These are phyloP conservation scores for Trochalopteron elliotii DNA, from an alignment of 2,113 vertebrate genomes.

Conservation along the genomic window DNA sequence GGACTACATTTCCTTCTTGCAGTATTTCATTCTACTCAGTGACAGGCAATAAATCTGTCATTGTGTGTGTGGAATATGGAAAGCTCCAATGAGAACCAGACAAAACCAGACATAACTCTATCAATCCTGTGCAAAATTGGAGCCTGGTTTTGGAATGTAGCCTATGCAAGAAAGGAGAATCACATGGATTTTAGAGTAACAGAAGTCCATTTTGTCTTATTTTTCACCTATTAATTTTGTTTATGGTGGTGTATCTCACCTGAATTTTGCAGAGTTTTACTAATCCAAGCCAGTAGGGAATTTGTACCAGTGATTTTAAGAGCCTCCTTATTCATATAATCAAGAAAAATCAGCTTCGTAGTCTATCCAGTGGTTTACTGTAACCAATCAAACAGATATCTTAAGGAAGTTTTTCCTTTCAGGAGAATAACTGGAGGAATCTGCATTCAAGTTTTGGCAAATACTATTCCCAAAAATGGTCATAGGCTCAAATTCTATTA, in stretches of 20 bases:
- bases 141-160: background rate
- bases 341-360: background rate
- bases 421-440: background rate
- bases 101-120: background rate
- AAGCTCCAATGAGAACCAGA: background rate
- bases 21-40: background rate
- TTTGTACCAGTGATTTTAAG: background rate
- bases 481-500: background rate
- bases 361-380: background rate
- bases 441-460: background rate
- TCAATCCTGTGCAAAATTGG: background rate
- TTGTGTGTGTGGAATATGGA: background rate
- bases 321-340: background rate
- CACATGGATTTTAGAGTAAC: background rate
- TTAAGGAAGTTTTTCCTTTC: background rate
- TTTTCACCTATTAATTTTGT: background rate
- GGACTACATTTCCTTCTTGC: background rate
- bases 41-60: background rate
- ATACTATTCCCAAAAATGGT: background rate
- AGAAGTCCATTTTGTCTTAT: rapidly evolving
- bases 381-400: background rate
- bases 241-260: background rate
- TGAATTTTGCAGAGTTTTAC: background rate
- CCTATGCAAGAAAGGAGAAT: background rate
- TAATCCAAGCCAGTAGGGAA: background rate